Base-by-base conservation (phyloP, 2,888 invertebrate species). In the Hoplodrina blanda region DNA sequence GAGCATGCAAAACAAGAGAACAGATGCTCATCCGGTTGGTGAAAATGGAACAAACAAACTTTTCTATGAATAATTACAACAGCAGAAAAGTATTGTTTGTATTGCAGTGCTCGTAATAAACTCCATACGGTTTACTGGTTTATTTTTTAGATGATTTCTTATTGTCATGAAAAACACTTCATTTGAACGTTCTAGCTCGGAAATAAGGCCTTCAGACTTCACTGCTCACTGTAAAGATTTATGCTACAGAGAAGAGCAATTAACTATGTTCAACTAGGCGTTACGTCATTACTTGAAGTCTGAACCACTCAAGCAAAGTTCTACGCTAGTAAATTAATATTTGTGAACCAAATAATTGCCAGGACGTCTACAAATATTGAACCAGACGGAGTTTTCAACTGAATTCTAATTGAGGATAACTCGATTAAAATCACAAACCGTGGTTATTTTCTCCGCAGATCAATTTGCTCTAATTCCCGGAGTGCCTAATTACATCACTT, bases 401-500 rank as follows among this genome's bases (percentile, higher is more conserved):
- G 25, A 55, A 50, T 19, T 50, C 1, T 55, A 78, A 70, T 76
- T 65, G 63, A 50, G 55, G 50, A 64, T 66, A 77, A 57, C 52
- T 64, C 44, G 52, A 73, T 72, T 76, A 69, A 69, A 69, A 68
- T 78, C 55, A 68, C 54, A 52, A 33, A 20, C 30, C 17, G 37
- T 52, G 44, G 25, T 33, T 67, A 67, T 66, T 71, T 75, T 50
- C 20, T 8, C 50, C 30, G 54, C 44, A 67, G 67, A 68, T 72
- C 56, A 57, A 69, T 78, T 70, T 20, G 53, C 56, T 61, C 20
- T 53, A 56, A 68, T 67, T 65, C 56, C 62, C 67, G n/a, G 52
- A 63, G 52, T 41, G 54, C 30, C 55, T 69, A 82, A 82, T 81
- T 73, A 69, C 61, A 69, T 67, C 61, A 75, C 37, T 74, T 53